Evolutionary conservation across 2,113 vertebrate species (phyloP).

Genomic region (Osmerus eperlanus): DNA sequence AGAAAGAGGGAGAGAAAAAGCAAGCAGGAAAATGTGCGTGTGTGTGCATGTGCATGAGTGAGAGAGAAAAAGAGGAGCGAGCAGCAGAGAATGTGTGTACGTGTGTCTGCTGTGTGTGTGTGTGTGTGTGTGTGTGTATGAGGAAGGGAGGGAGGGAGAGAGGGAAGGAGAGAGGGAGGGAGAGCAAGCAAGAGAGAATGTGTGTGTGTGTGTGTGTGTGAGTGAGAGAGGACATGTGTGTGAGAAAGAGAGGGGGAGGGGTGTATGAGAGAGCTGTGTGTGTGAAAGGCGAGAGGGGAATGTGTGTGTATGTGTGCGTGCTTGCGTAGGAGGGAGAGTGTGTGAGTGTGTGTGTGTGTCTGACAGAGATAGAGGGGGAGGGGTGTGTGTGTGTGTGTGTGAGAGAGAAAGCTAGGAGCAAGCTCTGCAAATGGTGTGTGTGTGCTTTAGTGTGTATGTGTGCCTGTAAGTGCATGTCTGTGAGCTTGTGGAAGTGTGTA

Average conservation of each 20-base stretch:
- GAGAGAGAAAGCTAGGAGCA: slow-evolving; percentile 32
- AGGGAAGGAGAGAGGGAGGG: neutral
- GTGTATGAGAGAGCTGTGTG: slow-evolving; percentile 4
- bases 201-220: slow-evolving; percentile 13
- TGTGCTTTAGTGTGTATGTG: slow-evolving; percentile 23
- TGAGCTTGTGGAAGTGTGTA: slow-evolving; percentile 15
- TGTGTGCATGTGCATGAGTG: slow-evolving; percentile 1
- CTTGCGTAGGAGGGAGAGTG: slow-evolving; percentile 39
- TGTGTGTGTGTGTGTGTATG: slow-evolving; percentile 4
- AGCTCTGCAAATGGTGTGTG: slow-evolving; percentile 60
- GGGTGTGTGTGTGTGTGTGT: slow-evolving; percentile 45
- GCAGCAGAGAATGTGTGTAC: slow-evolving; percentile 11
- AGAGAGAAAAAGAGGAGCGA: slow-evolving; percentile 21
- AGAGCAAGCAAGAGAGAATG: slow-evolving; percentile 16
- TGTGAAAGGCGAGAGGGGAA: slow-evolving; percentile 39
- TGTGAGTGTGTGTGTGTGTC: slow-evolving; percentile 45
- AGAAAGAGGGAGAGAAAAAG: slow-evolving; percentile 15
- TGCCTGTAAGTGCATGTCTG: slow-evolving; percentile 37
- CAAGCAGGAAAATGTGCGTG: slow-evolving; percentile 15
- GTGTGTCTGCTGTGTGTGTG: slow-evolving; percentile 7
- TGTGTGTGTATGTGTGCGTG: slow-evolving; percentile 40
- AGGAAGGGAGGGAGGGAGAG: neutral
- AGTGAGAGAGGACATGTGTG: slow-evolving; percentile 2
- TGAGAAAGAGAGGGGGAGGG: slow-evolving; percentile 8
- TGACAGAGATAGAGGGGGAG: slow-evolving; percentile 60